Base-by-base conservation (phyloP, 2,888 invertebrate genomes). In the Carpatolechia fugitivella region DNA sequence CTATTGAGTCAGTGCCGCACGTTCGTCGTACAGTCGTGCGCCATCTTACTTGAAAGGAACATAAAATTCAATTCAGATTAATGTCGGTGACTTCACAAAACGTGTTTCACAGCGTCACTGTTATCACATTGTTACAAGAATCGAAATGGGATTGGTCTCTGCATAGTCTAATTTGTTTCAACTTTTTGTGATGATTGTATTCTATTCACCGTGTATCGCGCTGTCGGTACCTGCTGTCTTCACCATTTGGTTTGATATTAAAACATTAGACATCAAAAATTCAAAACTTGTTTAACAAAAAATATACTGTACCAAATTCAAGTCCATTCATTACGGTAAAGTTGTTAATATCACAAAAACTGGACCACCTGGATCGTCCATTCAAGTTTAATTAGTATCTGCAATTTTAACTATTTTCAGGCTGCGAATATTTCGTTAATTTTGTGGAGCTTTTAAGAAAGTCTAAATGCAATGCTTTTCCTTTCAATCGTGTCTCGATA, bases 1-100 rank as follows among this genome's bases (percentile, higher is more conserved):
- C 70, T 70, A 71, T 76, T 71, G 70, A 72, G 68, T 65, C 63
- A 61, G 65, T 64, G 65, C 68, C 64, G 70, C 71, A 71, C 72
- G 72, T 70, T 65, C 70, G 66, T 66, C 58, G 59, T 59, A 66
- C 61, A 64, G 69, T 74, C 73, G 73, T 74, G 68, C 69, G 62
- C 59, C 65, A 68, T 63, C 62, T 59, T 64, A 66, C 66, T 66
- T 66, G 65, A 74, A 74, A 72, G 63, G 69, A 68, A 65, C 58
- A 50, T 62, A 61, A 69, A 68, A 70, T 71, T 71, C 66, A 66
- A 68, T 74, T 68, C 63, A 61, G 67, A 66, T 70, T 70, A 63
- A 66, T 67, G 54, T 60, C 60, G 59, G 65, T 69, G 65, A 65
- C 66, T 64, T 52, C 60, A 67, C 68, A 64, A 66, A 64, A 63